Percentiles rank a stretch among this genome's conserved stretches.
Conservation (phyloP, 2,797 vertebrate species). For the Lepidocolaptes lacrymiger region DNA sequence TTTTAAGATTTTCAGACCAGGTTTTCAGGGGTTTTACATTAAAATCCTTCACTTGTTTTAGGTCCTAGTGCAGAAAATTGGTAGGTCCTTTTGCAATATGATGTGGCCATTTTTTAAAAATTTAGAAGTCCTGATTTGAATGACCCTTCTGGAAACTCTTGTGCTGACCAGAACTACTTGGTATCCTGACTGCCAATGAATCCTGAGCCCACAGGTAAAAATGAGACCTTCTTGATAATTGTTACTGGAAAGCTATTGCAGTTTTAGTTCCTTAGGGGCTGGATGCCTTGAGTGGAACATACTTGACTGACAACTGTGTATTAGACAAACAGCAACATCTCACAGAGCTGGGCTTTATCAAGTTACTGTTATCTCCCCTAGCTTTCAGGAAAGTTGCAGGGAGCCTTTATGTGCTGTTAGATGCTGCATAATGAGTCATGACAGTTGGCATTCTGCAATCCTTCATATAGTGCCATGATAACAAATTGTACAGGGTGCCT, state of each 20-base stretch:
- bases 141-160: background rate
- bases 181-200: background rate
- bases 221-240: background rate
- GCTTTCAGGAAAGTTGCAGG: background rate
- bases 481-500: background rate
- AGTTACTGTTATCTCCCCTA: background rate
- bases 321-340: background rate
- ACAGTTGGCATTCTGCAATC: background rate
- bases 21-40: background rate
- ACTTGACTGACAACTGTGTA: background rate
- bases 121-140: background rate
- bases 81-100: background rate
- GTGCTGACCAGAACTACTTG: background rate
- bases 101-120: background rate
- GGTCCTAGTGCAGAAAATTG: background rate
- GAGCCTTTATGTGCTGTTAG: background rate
- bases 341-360: background rate
- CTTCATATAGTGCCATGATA: background rate
- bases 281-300: background rate
- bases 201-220: background rate
- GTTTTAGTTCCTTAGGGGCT: background rate
- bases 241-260: background rate
- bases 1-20: background rate
- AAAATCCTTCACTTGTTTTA: background rate
- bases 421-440: background rate